These are phyloP conservation scores for Chrysaora quinquecirrha DNA, from an alignment of 30 jellyfish, hydroid and myxozoan species.

Conservation along the genomic window DNA sequence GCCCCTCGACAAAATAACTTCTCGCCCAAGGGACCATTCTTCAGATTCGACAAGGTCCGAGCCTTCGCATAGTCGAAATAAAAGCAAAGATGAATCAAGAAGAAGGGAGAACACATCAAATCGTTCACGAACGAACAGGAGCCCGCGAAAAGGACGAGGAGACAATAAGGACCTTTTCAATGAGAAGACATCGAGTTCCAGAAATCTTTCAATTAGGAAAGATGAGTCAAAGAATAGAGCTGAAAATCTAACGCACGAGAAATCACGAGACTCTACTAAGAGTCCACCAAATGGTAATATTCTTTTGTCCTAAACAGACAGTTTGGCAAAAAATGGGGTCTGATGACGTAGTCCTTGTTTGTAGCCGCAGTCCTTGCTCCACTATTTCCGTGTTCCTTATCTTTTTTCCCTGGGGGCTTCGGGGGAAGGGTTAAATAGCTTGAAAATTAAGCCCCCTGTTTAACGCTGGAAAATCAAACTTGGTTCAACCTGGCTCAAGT, in stretches of 20 bases:
- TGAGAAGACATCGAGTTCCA: constrained; percentile 52
- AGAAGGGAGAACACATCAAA: constrained; percentile 33
- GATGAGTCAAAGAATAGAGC: constrained; percentile 47
- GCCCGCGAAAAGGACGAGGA: constrained; percentile 71
- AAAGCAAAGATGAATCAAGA: constrained; percentile 54
- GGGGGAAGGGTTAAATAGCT: too few species aligned
- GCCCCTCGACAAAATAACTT: constrained; percentile 45
- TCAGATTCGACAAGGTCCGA: constrained; percentile 53
- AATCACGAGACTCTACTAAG: constrained; percentile 28
- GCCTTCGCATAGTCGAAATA: constrained; percentile 19
- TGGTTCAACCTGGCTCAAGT: too few species aligned
- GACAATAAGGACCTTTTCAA: neutral
- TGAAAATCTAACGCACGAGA: constrained; percentile 19
- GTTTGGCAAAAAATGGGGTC: too few species aligned
- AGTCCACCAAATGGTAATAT: constrained; percentile 53
- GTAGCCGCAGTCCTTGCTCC: too few species aligned
- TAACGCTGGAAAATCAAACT: too few species aligned
- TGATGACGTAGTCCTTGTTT: too few species aligned
- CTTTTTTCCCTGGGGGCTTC: too few species aligned
- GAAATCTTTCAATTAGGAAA: constrained; percentile 42
- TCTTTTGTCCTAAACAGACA: too few species aligned
- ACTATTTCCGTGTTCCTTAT: too few species aligned
- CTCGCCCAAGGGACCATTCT: constrained; percentile 67
- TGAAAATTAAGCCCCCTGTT: too few species aligned
- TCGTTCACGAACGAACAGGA: constrained; percentile 29